Evolutionary conservation across 1,140 invertebrate genomes (phyloP), one percentile per base, ranked within the genome.

Genomic region (Schlechtendalia chinensis): DNA sequence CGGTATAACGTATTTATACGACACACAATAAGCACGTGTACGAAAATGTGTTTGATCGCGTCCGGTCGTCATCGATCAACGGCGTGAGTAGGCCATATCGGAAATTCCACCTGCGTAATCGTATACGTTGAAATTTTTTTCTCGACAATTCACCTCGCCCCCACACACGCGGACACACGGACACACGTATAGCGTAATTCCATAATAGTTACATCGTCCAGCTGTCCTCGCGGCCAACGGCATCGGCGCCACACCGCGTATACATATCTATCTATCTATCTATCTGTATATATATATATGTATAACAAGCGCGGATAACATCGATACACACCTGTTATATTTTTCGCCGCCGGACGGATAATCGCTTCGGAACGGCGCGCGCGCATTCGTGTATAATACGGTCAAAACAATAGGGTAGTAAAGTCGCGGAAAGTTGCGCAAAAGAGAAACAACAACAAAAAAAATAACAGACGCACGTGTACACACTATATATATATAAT

Each of bases 371-470:
- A 50, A 3, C 14, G 11, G 12, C 22, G 4, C 22, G 17, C 24
- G 22, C 1, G 24, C 2, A 19, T n/a, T n/a, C n/a, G 5, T 27
- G 16, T 10, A 10, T 39, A n/a, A n/a, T n/a, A 10, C 1, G 19
- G 16, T 6, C 16, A 74, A 74, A 53, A 74, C 50, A 74, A 74
- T 74, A 54, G 29, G 53, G 54, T 45, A 47, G 71, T 74, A 39
- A 19, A 74, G 14, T 56, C 11, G 19, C 27, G 24, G 11, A 24
- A 32, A 54, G 71, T 74, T 74, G 11, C 71, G 71, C 53, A 74
- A 74, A 56, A 29, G 56, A 56, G 24, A 56, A 74, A 16, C 32
- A 19, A 29, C 24, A 14, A 19, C 56, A 29, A 69, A 0, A 72
- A 53, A 5, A 29, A 67, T 10, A 39, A 65, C 19, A 65, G 8